Evolutionary conservation across 2,113 vertebrate species (phyloP).

Genomic region (Channa maculata): DNA sequence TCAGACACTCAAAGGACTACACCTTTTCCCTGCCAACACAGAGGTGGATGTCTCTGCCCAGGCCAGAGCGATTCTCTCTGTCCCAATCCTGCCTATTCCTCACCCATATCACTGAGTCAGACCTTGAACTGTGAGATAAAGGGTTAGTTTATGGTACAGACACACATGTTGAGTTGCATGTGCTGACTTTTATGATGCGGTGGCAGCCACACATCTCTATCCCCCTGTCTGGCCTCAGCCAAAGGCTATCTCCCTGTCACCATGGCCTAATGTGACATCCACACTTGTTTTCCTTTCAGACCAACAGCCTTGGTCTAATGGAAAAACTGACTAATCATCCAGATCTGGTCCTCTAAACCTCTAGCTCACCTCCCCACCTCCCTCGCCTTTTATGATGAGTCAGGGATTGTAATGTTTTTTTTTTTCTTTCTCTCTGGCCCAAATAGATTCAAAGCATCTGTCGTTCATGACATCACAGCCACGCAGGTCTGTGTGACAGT

Average conservation of each 20-base stretch:
- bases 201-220: slow-evolving; percentile 17
- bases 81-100: slow-evolving; percentile 90
- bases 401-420: slow-evolving; percentile 75
- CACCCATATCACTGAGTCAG: slow-evolving; percentile 90
- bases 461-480: slow-evolving; percentile 72
- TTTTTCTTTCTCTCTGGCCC: slow-evolving; percentile 12
- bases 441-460: slow-evolving; percentile 67
- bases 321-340: slow-evolving; percentile 82
- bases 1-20: slow-evolving; percentile 74
- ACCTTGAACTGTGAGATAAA: slow-evolving; percentile 91
- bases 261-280: slow-evolving; percentile 73
- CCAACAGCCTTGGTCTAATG: slow-evolving; percentile 77
- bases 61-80: slow-evolving; percentile 84
- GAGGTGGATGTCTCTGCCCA: slow-evolving; percentile 77
- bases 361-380: slow-evolving; percentile 47
- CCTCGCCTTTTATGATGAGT: slow-evolving; percentile 80
- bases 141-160: slow-evolving; percentile 9
- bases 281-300: slow-evolving; percentile 76
- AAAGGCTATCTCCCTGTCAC: slow-evolving; percentile 60
- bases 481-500: slow-evolving; percentile 45
- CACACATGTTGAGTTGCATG: slow-evolving; percentile 8
- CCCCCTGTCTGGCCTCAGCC: slow-evolving; percentile 16
- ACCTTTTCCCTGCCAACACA: slow-evolving; percentile 79
- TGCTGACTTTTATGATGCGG: slow-evolving; percentile 26
- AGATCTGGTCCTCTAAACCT: slow-evolving; percentile 56